A percentile compares a stretch with the other conserved stretches of the same genome.
These are phyloP conservation scores for Neosilurus hyrtlii DNA, from an alignment of 2,797 vertebrate genomes.

Conservation along the genomic window DNA sequence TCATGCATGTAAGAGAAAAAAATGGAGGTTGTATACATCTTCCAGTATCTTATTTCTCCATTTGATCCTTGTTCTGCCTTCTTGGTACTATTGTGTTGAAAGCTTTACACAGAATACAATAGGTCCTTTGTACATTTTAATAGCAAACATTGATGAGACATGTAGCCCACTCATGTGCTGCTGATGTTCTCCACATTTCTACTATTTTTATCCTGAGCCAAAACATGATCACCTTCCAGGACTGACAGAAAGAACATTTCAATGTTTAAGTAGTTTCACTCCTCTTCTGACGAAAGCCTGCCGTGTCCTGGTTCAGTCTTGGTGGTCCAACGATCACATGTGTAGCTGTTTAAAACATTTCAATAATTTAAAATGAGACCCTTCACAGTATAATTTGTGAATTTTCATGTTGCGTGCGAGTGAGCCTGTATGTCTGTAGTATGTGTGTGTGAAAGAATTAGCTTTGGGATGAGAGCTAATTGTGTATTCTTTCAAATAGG, in stretches of 20 bases:
- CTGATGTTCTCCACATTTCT: conserved; percentile 22
- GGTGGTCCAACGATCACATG: conserved; percentile 39
- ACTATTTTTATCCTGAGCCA: conserved; percentile 1
- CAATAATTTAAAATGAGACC: conserved; percentile 13
- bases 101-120: background rate
- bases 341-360: conserved; percentile 43
- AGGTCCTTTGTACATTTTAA: background rate
- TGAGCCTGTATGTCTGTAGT: background rate
- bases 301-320: conserved; percentile 45
- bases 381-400: conserved; percentile 1
- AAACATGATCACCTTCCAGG: background rate
- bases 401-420: background rate
- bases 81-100: background rate
- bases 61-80: background rate
- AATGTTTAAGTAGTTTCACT: conserved; percentile 22
- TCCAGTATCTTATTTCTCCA: background rate
- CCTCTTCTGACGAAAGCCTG: conserved; percentile 20
- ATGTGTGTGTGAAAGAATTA: background rate
- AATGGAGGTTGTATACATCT: background rate
- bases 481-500: conserved; percentile 5
- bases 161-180: conserved; percentile 24
- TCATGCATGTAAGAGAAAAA: background rate
- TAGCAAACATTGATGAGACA: conserved; percentile 5
- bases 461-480: conserved; percentile 20
- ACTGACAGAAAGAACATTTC: conserved; percentile 5